Base-by-base conservation (phyloP, 1,140 invertebrate genomes). In the Ceratina japonica region DNA sequence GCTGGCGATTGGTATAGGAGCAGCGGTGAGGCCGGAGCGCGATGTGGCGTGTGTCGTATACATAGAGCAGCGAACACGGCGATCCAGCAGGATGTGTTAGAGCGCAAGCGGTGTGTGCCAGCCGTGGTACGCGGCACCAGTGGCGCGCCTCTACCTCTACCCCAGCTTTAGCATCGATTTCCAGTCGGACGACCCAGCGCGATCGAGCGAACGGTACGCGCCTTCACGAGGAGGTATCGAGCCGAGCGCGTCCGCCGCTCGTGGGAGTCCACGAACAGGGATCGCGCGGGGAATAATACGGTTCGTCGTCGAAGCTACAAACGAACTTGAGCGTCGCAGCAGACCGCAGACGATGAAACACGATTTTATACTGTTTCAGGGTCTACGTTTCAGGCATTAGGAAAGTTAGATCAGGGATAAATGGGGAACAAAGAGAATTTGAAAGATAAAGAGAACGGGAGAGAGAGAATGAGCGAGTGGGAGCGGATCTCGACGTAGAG, bases 121-220 rank as follows among this genome's bases (percentile, higher is more conserved):
- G 73, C 64, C 69, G 64, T 59, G 84, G 80, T 84, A 83, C 81
- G 37, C 37, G 86, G 82, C 82, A 81, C 85, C 75, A 81, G 81
- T 83, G 86, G 83, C 84, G 84, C 83, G 84, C 87, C 88, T 88
- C 87, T 89, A 86, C 84, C 87, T 88, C 87, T 89, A 86, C 84
- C 87, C 88, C 81, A 80, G 86, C 87, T 70, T 81, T 87, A 88
- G 83, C 89, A 91, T 92, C 90, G 90, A 92, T 92, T 91, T 91
- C 89, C 89, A 91, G 90, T 90, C 89, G 86, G 89, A 87, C 89
- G 87, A 87, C 81, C 87, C 89, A 82, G 86, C 87, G 85, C 88
- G 86, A 87, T 84, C 87, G 86, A 89, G 86, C 84, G 86, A 88
- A 85, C 84, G 86, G 83, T 82, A 64, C 82, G 74, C 81, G 75